Percentiles rank a stretch among this genome's conserved stretches.
phyloP scores from a whole-genome alignment of 2,888 invertebrate species.

The Arctia plantaginis region DNA sequence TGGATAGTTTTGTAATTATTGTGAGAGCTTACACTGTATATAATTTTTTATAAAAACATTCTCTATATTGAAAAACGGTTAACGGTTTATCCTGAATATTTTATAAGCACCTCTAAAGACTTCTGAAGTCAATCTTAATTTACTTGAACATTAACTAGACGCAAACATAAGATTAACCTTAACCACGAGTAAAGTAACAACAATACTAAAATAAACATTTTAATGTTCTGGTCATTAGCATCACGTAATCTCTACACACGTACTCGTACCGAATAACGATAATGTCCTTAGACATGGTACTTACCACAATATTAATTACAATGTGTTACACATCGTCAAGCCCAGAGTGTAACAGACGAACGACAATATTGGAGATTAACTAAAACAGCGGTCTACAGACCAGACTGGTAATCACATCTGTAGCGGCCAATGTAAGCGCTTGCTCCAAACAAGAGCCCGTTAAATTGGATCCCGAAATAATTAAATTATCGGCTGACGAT shows the following conservation, averaged over 20 bases:
- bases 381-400: slow-evolving; percentile 41
- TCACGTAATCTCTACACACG: slow-evolving; percentile 7
- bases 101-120: background rate
- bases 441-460: slow-evolving; percentile 57
- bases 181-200: background rate
- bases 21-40: no score
- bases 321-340: slow-evolving; percentile 32
- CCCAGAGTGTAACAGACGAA: slow-evolving; percentile 38
- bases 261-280: slow-evolving; percentile 7
- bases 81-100: no score
- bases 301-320: slow-evolving; percentile 30
- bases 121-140: background rate
- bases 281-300: slow-evolving; percentile 18
- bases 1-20: no score
- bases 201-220: background rate
- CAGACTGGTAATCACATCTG: slow-evolving; percentile 57
- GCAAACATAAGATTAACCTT: no score
- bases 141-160: background rate
- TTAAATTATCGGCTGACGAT: slow-evolving; percentile 73
- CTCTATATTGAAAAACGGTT: no score
- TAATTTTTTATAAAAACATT: no score
- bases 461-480: slow-evolving; percentile 68
- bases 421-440: slow-evolving; percentile 52
- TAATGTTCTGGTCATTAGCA: slow-evolving; percentile 9
- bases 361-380: slow-evolving; percentile 54